phyloP scores from a whole-genome alignment of 2,797 vertebrate species.

The Poeciliopsis gracilis region DNA sequence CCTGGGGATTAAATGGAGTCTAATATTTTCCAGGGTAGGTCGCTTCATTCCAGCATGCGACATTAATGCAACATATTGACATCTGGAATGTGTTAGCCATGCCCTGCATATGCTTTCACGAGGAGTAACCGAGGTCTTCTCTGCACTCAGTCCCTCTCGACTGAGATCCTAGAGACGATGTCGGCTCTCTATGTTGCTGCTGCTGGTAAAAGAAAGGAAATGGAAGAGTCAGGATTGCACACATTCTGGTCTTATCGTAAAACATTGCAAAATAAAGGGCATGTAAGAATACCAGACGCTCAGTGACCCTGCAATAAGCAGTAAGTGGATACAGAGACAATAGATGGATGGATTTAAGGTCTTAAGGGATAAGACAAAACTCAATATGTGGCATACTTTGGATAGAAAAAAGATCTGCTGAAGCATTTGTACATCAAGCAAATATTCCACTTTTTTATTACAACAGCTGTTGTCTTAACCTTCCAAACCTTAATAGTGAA shows the following conservation, averaged over 20 bases:
- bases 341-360: background rate
- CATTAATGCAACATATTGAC: slow-evolving; percentile 73
- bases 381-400: background rate
- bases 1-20: slow-evolving; percentile 59
- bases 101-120: slow-evolving; percentile 29
- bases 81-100: slow-evolving; percentile 71
- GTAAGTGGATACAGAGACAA: background rate
- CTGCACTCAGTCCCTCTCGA: slow-evolving; percentile 24
- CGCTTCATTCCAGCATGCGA: slow-evolving; percentile 65
- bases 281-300: background rate
- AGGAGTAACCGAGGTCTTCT: background rate
- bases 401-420: background rate
- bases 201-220: background rate
- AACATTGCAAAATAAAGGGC: background rate
- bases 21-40: slow-evolving; percentile 76
- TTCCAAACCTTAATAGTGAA: background rate
- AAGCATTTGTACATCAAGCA: background rate
- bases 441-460: background rate
- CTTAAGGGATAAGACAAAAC: background rate
- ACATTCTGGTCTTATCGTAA: background rate
- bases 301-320: background rate
- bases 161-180: slow-evolving; percentile 10
- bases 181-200: slow-evolving; percentile 1
- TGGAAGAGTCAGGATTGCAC: background rate
- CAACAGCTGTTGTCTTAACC: background rate